phyloP scores from a whole-genome alignment of 1,140 invertebrate species.

The Pomphorhynchus laevis region DNA sequence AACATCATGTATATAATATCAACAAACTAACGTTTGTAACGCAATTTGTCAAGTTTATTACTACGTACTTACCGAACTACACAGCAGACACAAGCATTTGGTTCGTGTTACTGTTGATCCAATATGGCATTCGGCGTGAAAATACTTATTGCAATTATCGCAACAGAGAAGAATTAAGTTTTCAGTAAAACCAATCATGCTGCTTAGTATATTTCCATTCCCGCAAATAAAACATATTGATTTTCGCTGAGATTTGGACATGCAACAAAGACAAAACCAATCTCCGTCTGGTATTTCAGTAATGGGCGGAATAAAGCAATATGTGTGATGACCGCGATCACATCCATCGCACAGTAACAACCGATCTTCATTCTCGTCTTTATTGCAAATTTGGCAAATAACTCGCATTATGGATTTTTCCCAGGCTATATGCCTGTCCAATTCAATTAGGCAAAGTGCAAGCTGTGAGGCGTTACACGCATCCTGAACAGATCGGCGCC shows the following conservation, averaged over 20 bases:
- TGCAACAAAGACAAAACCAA: constrained; percentile 78
- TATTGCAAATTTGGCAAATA: constrained; percentile 74
- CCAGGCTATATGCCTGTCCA: constrained; percentile 68
- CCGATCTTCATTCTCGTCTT: constrained; percentile 72
- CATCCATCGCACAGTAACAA: constrained; percentile 70
- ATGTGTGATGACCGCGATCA: constrained; percentile 83
- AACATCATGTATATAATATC: no score
- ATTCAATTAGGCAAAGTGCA: constrained; percentile 47
- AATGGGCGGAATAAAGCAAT: constrained; percentile 34
- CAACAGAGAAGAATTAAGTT: no score
- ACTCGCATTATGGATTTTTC: constrained; percentile 96
- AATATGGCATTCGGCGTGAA: constrained; percentile 9
- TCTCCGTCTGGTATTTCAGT: constrained; percentile 56
- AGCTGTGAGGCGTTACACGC: constrained; percentile 49
- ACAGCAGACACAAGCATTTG: background rate
- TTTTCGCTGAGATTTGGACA: constrained; percentile 33
- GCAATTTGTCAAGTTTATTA: no score
- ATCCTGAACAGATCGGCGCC: constrained; percentile 46
- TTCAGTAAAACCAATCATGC: no score
- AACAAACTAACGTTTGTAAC: no score
- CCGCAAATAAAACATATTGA: constrained; percentile 14
- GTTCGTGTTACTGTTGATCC: no score
- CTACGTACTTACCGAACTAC: background rate
- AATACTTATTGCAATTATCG: constrained; percentile 4
- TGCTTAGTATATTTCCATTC: constrained; percentile 3